These are phyloP conservation scores for Gymnopithys bicolor DNA, from an alignment of 2,797 vertebrate species.

Conservation along the genomic window DNA sequence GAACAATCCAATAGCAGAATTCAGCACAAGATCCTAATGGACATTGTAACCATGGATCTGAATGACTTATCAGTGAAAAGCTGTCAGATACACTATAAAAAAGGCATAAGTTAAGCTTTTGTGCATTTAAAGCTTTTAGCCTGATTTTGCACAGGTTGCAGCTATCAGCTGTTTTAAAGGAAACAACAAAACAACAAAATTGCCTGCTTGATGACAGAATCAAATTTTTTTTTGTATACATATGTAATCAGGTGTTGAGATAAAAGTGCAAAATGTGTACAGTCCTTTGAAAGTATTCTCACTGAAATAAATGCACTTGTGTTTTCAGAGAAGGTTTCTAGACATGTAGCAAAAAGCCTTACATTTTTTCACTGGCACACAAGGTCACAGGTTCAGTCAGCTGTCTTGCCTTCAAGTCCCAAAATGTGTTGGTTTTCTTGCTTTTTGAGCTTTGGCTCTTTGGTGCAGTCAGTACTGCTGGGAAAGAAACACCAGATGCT, in stretches of 20 bases:
- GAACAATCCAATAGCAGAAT: not conserved
- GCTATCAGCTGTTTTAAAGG: not conserved
- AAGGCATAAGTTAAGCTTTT: not conserved
- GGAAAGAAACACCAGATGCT: not conserved
- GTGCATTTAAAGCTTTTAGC: conserved; percentile 33
- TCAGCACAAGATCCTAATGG: not conserved
- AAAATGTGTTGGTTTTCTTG: not conserved
- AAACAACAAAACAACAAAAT: conserved; percentile 29
- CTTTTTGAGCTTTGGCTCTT: not conserved
- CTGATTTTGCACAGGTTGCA: not conserved
- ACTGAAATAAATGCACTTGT: not conserved
- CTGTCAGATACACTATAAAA: not conserved
- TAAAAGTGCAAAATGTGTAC: not conserved
- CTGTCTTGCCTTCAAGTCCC: not conserved
- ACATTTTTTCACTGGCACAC: not conserved
- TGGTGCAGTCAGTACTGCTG: not conserved
- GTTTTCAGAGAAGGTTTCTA: not conserved
- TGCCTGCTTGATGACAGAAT: conserved; percentile 14
- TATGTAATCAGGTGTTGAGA: not conserved
- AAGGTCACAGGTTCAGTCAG: not conserved
- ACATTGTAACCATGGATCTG: not conserved
- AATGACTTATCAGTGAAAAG: not conserved
- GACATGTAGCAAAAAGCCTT: not conserved
- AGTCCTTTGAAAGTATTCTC: not conserved
- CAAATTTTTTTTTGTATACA: not conserved